These are phyloP conservation scores for Drosophila erecta DNA, from an alignment of 1,140 invertebrate genomes.

Conservation along the genomic window DNA sequence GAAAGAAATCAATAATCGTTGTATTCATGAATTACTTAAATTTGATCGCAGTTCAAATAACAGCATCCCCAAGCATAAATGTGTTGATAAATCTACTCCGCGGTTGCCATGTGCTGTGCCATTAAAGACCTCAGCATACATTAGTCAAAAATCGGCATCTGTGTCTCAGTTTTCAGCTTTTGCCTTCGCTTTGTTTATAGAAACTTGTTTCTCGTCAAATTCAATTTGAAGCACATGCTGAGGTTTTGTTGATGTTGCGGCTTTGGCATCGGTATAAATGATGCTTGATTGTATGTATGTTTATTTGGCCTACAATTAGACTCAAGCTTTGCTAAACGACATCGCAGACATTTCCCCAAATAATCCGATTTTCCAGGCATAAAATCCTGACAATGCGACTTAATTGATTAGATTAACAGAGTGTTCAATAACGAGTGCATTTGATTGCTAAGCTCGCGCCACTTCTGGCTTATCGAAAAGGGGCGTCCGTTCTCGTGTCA, in stretches of 20 bases:
- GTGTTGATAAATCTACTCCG: neutral
- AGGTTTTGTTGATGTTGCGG: conserved; percentile 21
- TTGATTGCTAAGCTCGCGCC: conserved; percentile 29
- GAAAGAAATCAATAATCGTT: neutral
- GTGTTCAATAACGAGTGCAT: conserved; percentile 11
- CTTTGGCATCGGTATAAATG: conserved; percentile 10
- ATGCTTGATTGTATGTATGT: neutral
- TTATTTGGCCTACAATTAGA: conserved; percentile 5
- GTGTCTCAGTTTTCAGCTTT: conserved; percentile 10
- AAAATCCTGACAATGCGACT: conserved; percentile 1
- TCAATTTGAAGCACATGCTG: conserved; percentile 24
- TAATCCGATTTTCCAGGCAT: conserved; percentile 3
- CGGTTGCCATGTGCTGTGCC: conserved; percentile 27
- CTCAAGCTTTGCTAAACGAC: neutral
- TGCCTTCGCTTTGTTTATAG: conserved; percentile 36
- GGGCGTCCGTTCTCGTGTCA: conserved; percentile 16
- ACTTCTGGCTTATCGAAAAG: conserved; percentile 26
- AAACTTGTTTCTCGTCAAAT: conserved; percentile 45
- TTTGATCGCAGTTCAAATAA: no score
- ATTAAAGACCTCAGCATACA: neutral
- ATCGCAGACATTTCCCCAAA: conserved; percentile 3
- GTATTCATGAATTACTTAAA: neutral
- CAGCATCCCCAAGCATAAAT: neutral
- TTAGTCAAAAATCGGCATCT: conserved; percentile 36
- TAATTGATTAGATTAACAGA: conserved; percentile 12